phyloP scores from a whole-genome alignment of 2,888 invertebrate species.

The Hydrotaea cyrtoneurina region DNA sequence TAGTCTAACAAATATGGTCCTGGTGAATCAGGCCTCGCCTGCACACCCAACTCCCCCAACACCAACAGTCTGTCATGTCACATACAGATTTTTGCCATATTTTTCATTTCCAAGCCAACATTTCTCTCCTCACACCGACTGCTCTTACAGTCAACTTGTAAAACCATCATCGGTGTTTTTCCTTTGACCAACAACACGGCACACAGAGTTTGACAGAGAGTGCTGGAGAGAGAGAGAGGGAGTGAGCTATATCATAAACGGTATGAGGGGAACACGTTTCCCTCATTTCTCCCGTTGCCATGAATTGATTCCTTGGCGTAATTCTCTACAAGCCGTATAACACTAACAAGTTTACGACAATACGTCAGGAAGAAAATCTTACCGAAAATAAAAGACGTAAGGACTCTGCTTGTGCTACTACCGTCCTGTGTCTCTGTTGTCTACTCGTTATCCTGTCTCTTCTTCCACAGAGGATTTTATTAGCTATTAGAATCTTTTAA shows the following conservation, averaged over 20 bases:
- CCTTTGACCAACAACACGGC: not conserved
- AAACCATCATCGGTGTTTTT: not conserved
- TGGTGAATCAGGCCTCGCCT: not conserved
- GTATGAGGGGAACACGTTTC: not conserved
- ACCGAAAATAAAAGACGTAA: not conserved
- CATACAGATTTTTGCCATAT: conserved; percentile 29
- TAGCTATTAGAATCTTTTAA: conserved; percentile 45
- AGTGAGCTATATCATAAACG: too few relatives aligned
- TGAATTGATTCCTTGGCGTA: not conserved
- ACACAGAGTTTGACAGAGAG: too few relatives aligned
- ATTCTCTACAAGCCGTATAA: not conserved
- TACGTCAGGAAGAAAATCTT: not conserved
- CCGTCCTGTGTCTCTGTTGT: not conserved
- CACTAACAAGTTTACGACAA: conserved; percentile 33
- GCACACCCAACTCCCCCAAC: not conserved
- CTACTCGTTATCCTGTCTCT: conserved; percentile 3
- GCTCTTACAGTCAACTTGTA: not conserved
- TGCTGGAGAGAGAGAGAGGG: too few relatives aligned
- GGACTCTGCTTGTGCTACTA: not conserved
- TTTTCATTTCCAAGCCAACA: conserved; percentile 1
- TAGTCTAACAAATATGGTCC: not conserved
- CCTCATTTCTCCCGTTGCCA: not conserved
- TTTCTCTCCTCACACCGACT: not conserved
- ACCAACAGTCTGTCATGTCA: conserved; percentile 33
- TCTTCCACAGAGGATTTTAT: conserved; percentile 36